Evolutionary conservation across 2,113 vertebrate genomes (phyloP).

Genomic region (Genyomyrus donnyi): DNA sequence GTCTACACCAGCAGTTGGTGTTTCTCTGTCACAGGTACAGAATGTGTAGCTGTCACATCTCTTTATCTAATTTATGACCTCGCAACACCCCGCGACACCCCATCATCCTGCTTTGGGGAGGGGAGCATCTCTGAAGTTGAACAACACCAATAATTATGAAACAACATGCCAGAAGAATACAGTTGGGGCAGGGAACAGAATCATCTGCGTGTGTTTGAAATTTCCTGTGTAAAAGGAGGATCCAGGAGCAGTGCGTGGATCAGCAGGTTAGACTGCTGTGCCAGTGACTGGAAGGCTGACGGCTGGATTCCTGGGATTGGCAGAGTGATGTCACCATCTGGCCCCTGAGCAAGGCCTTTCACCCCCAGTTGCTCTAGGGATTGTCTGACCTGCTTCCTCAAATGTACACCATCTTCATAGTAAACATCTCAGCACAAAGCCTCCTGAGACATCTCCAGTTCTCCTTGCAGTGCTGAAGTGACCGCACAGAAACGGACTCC

Average conservation of each 20-base stretch:
- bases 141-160: background rate
- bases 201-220: slow-evolving; percentile 40
- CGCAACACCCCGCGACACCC: background rate
- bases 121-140: background rate
- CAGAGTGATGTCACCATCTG: background rate
- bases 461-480: background rate
- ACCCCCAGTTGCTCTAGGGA: background rate
- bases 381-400: background rate
- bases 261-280: background rate
- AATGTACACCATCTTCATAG: background rate
- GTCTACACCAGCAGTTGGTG: background rate
- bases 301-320: background rate
- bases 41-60: background rate
- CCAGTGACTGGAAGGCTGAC: background rate
- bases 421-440: background rate
- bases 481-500: background rate
- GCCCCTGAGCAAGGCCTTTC: background rate
- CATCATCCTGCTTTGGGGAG: background rate
- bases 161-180: background rate
- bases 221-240: slow-evolving; percentile 33
- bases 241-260: background rate
- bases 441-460: slow-evolving; percentile 1
- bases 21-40: background rate
- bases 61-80: background rate
- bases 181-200: slow-evolving; percentile 44